Evolutionary conservation across 1,140 invertebrate species (phyloP).

Genomic region (Penaeus vannamei): DNA sequence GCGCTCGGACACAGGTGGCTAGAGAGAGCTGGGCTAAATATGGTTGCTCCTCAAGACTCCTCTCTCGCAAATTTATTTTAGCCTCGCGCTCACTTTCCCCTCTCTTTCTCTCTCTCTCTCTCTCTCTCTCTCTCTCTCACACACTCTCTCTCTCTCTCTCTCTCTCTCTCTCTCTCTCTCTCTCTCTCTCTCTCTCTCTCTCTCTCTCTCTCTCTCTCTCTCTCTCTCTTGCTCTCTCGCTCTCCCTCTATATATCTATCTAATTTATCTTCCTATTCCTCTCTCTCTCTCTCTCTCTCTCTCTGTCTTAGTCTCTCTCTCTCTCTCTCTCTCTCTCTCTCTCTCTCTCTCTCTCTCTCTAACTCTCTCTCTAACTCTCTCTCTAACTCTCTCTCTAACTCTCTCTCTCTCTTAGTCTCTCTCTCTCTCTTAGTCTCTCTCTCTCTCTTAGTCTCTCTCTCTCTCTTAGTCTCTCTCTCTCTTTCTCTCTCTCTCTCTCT

Average conservation of each 20-base stretch:
- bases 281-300: not conserved
- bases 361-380: not conserved
- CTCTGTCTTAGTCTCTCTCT: not conserved
- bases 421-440: conserved; percentile 1
- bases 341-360: not conserved
- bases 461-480: no score
- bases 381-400: conserved; percentile 19
- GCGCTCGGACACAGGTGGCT: no score
- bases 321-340: conserved; percentile 17
- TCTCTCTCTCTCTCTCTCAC: not conserved
- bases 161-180: not conserved
- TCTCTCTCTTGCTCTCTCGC: no score
- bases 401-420: conserved; percentile 33
- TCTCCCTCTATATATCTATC: not conserved
- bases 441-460: not conserved
- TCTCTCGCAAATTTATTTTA: not conserved
- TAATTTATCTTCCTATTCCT: not conserved
- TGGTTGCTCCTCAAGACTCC: not conserved
- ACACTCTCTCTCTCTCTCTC: not conserved
- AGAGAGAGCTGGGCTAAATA: not conserved
- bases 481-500: not conserved
- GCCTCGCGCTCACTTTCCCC: not conserved
- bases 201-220: conserved; percentile 23
- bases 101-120: not conserved
- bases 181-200: not conserved